Base-by-base conservation (phyloP, 2,888 invertebrate genomes). In the Ferdinandea cuprea region DNA sequence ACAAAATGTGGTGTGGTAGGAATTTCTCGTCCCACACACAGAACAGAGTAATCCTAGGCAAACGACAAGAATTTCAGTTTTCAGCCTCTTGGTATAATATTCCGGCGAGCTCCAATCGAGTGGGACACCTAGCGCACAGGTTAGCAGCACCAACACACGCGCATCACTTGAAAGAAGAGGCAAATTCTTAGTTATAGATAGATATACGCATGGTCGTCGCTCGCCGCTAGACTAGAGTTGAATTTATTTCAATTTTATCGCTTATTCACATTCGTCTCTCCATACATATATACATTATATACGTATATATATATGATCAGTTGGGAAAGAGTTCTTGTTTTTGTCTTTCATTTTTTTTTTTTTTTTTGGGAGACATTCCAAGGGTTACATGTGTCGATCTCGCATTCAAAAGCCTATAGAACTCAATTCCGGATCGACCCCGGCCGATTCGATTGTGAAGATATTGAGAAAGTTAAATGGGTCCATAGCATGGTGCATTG, bases 21-120 rank as follows among this genome's bases (percentile, higher is more conserved):
- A 85, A 85, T 85, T 85, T 76, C 35, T 78, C 84, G 85, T 85
- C 85, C 86, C 86, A 86, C 86, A 85, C 85, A 85, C 68, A 56
- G 46, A 72, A 59, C 68, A 56, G 46, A 72, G 54, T 54, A 32
- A 65, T 71, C 76, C 65, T 66, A 52, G 40, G 56, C 48, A 54
- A 68, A 52, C 48, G 48, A 73, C 25, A 68, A 77, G 66, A 77
- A 77, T 77, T 77, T 83, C 42, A 13, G 32, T 71, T 68, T n/a
- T 44, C 25, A 52, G 13, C 37, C 48, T 8, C 50, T 63, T 48
- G 19, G 35, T 25, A 13, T 35, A 25, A 11, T 13, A 19, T 30
- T 19, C n/a, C 15, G 15, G 15, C 15, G 15, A 11, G 35, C 15
- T 32, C 30, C 13, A 46, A 28, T 50, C 32, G 72, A 61, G 54